Base-by-base conservation (phyloP, 1,140 invertebrate genomes). In the Ectropis grisescens region DNA sequence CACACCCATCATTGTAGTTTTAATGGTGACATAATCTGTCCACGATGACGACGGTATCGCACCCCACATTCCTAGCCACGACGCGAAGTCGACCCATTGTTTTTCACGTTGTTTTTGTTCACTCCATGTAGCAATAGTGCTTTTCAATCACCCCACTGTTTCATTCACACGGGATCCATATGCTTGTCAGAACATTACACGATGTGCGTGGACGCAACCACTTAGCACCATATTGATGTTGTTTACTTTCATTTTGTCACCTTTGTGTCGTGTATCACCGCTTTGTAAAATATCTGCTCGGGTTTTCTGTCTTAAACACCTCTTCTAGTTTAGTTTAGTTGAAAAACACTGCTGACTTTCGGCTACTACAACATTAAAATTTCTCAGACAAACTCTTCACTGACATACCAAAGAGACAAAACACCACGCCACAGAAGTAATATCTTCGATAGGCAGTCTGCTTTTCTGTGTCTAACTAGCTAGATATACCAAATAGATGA, bases 1-100 rank as follows among this genome's bases (percentile, higher is more conserved):
- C 13, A n/a, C n/a, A n/a, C n/a, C n/a, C n/a, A n/a, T n/a, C n/a
- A n/a, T n/a, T n/a, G n/a, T n/a, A n/a, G n/a, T n/a, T n/a, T n/a
- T n/a, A n/a, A n/a, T n/a, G n/a, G n/a, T n/a, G n/a, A n/a, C n/a
- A n/a, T n/a, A n/a, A n/a, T n/a, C n/a, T n/a, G n/a, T n/a, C n/a
- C n/a, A n/a, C n/a, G n/a, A n/a, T n/a, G n/a, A n/a, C n/a, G n/a
- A n/a, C n/a, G n/a, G n/a, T n/a, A n/a, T n/a, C n/a, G n/a, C n/a
- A n/a, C 48, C 35, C 24, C 44, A 44, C 44, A 19, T 56, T 56
- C 71, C 56, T 23, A 2, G 3, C 16, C 41, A 58, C 56, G 69
- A 41, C 67, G 49, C 50, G 44, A 74, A 75, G 74, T 79, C 70
- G 46, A 78, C 76, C 76, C 76, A 76, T 78, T 74, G 72, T 69